These are phyloP conservation scores for Nebria ingens DNA, from an alignment of 1,140 invertebrate species.

Conservation along the genomic window DNA sequence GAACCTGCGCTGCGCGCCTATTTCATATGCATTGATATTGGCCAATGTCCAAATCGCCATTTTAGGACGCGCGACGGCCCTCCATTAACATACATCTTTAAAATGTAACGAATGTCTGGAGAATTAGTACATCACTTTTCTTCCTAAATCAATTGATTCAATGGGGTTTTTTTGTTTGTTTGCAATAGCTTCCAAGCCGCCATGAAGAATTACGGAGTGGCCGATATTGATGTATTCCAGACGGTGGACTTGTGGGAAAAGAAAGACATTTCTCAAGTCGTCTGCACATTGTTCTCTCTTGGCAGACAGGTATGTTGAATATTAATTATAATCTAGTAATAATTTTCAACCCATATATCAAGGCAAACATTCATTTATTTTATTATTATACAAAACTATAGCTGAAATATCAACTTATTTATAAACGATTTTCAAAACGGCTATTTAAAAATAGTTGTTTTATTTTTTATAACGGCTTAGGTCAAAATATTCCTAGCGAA, in stretches of 20 bases:
- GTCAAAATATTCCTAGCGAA: too few species aligned
- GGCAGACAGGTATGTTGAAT: conserved; percentile 65
- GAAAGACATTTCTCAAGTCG: conserved; percentile 89
- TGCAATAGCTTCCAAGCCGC: conserved; percentile 76
- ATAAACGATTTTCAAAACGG: too few species aligned
- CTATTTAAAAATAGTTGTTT: too few species aligned
- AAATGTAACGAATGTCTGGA: neutral
- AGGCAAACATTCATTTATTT: neutral
- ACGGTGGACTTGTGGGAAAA: conserved; percentile 91
- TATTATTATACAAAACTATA: too few species aligned
- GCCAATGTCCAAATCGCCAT: neutral
- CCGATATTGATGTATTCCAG: conserved; percentile 91
- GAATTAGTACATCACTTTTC: too few species aligned
- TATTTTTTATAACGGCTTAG: too few species aligned
- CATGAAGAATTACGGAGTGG: conserved; percentile 77
- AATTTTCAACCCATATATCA: neutral
- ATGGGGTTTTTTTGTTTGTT: neutral
- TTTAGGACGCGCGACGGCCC: neutral
- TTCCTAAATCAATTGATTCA: neutral
- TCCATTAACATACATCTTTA: neutral
- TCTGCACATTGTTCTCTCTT: conserved; percentile 85
- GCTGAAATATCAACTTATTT: too few species aligned
- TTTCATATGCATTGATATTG: neutral
- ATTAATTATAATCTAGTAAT: neutral
- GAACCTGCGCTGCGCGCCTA: too few species aligned